A percentile compares a stretch with the other conserved stretches of the same genome.
Conservation (phyloP, 2,797 vertebrate genomes). For the Dromococcyx pavoninus region DNA sequence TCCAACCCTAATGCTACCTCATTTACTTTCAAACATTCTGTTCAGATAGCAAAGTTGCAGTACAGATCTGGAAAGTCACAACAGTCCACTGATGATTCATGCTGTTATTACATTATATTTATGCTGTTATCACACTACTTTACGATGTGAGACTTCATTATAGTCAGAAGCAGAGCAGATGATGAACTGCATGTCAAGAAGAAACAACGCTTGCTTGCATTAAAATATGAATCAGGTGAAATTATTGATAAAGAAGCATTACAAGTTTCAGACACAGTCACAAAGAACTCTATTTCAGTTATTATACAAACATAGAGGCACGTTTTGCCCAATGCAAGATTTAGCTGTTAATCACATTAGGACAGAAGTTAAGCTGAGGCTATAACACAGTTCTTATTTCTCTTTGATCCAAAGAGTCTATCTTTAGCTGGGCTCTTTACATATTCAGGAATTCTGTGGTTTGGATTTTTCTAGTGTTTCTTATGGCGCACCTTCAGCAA, state of each 20-base stretch:
- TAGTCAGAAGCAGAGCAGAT: constrained; percentile 22
- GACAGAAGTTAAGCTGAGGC: not conserved
- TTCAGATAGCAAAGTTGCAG: constrained; percentile 40
- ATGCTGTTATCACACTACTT: constrained; percentile 14
- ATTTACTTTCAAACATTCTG: constrained; percentile 44
- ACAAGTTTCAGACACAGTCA: not conserved
- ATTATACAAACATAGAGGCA: not conserved
- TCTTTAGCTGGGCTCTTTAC: not conserved
- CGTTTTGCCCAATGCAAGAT: not conserved
- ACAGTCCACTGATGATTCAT: constrained; percentile 42
- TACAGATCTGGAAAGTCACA: constrained; percentile 31
- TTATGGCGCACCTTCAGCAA: not conserved
- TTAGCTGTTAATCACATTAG: not conserved
- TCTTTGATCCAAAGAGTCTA: not conserved
- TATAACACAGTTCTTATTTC: not conserved
- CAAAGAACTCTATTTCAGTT: not conserved
- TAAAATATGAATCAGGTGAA: not conserved
- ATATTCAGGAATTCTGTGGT: not conserved
- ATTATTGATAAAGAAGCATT: not conserved
- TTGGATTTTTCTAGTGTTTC: not conserved
- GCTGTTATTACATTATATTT: constrained; percentile 39
- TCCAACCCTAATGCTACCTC: constrained; percentile 35
- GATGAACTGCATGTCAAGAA: constrained; percentile 4
- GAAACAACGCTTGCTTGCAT: not conserved
- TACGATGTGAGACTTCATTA: constrained; percentile 36